phyloP scores from a whole-genome alignment of 1,140 invertebrate species.

The Phortica variegata region DNA sequence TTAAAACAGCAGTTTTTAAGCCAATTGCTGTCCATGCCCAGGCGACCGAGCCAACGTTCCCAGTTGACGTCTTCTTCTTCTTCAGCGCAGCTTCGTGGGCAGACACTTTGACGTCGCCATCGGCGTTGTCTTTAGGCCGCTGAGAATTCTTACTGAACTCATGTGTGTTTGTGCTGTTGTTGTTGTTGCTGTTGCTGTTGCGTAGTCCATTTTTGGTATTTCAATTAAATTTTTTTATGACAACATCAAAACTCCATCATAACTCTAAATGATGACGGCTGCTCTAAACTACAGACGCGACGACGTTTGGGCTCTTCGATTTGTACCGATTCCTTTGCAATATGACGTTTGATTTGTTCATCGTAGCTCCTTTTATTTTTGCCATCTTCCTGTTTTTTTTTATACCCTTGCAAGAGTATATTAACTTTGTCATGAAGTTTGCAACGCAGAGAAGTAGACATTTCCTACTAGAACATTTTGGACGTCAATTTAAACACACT shows the following conservation, averaged over 20 bases:
- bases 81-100: slow-evolving; percentile 7
- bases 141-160: too few species aligned
- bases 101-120: slow-evolving; percentile 46
- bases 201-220: slow-evolving; percentile 48
- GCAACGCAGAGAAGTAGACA: not conserved
- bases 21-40: too few species aligned
- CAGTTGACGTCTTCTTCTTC: too few species aligned
- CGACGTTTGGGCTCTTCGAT: too few species aligned
- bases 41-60: too few species aligned
- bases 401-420: slow-evolving; percentile 38
- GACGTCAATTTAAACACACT: not conserved
- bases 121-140: slow-evolving; percentile 9
- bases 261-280: slow-evolving; percentile 41
- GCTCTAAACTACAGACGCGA: too few species aligned
- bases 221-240: slow-evolving; percentile 55
- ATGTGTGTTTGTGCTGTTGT: too few species aligned
- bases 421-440: slow-evolving; percentile 14
- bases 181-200: not conserved
- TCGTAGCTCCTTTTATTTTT: too few species aligned
- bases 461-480: not conserved
- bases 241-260: slow-evolving; percentile 55
- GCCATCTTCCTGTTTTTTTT: too few species aligned
- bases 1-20: slow-evolving; percentile 37
- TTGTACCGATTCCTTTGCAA: too few species aligned
- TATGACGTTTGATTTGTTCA: too few species aligned